Evolutionary conservation across 1,140 invertebrate genomes (phyloP).

Genomic region (Latrodectus geometricus): DNA sequence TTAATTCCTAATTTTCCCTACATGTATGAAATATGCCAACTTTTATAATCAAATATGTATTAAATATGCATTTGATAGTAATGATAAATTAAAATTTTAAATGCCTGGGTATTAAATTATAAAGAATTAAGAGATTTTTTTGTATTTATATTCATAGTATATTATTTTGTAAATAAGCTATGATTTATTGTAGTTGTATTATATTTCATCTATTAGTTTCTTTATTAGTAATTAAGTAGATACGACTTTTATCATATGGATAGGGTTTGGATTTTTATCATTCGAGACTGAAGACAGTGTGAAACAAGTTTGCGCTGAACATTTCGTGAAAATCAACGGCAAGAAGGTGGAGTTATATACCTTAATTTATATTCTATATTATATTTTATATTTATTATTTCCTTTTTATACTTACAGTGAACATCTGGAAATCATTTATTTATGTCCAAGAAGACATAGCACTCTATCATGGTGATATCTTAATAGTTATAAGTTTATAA

Average conservation of each 20-base stretch:
- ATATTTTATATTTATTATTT: conserved; percentile 33
- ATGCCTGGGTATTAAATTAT: conserved; percentile 1
- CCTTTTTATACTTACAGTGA: conserved; percentile 43
- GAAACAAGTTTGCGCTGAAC: conserved; percentile 91
- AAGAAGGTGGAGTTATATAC: conserved; percentile 82
- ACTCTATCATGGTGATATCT: conserved; percentile 24
- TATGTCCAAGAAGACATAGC: conserved; percentile 35
- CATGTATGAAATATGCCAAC: background rate
- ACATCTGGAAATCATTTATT: conserved; percentile 19
- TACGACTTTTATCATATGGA: conserved; percentile 62
- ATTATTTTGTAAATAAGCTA: conserved; percentile 47
- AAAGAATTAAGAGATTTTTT: conserved; percentile 28
- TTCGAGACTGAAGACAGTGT: conserved; percentile 96
- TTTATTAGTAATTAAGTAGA: conserved; percentile 56
- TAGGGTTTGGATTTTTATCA: conserved; percentile 97
- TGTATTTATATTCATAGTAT: conserved; percentile 13
- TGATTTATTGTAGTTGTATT: conserved; percentile 32
- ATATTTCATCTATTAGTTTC: conserved; percentile 33
- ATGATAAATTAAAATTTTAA: background rate
- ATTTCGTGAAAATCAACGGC: conserved; percentile 96
- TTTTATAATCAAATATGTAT: background rate
- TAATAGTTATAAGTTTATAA: conserved; percentile 22
- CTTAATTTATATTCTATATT: conserved; percentile 35
- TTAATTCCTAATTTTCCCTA: background rate
- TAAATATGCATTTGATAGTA: background rate